Percentiles rank a stretch among this genome's conserved stretches.
Conservation (phyloP, 2,888 invertebrate species). For the Aphidoletes aphidimyza region DNA sequence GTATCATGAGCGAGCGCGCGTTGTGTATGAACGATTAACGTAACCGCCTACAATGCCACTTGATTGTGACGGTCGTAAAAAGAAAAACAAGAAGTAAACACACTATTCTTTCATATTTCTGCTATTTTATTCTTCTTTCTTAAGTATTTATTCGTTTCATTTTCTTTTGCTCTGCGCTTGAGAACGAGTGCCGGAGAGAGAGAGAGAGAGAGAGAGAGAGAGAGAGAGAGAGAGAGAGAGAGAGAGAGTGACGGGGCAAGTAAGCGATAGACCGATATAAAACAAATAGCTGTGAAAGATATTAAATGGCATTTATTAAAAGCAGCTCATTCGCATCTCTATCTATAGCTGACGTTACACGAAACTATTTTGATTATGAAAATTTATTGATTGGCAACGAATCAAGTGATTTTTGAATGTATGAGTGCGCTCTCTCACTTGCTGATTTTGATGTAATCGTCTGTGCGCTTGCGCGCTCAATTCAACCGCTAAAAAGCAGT, state of each 20-base stretch:
- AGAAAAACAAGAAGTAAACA: conserved; percentile 27
- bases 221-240: neutral
- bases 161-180: neutral
- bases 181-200: neutral
- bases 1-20: conserved; percentile 5
- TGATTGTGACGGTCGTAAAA: neutral
- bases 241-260: neutral
- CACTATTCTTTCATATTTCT: neutral
- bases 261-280: neutral
- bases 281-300: neutral
- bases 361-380: neutral
- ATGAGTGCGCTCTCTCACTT: too few species aligned
- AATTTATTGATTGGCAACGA: conserved; percentile 15
- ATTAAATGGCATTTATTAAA: conserved; percentile 17
- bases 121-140: neutral
- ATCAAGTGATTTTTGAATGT: neutral
- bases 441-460: too few species aligned
- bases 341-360: too few species aligned
- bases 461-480: neutral
- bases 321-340: neutral
- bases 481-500: neutral
- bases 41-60: conserved; percentile 37
- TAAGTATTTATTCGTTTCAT: neutral
- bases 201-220: neutral
- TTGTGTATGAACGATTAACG: conserved; percentile 31